A percentile compares a stretch with the other conserved stretches of the same genome.
phyloP scores from a whole-genome alignment of 2,888 invertebrate species.

The Chloroclysta siterata region DNA sequence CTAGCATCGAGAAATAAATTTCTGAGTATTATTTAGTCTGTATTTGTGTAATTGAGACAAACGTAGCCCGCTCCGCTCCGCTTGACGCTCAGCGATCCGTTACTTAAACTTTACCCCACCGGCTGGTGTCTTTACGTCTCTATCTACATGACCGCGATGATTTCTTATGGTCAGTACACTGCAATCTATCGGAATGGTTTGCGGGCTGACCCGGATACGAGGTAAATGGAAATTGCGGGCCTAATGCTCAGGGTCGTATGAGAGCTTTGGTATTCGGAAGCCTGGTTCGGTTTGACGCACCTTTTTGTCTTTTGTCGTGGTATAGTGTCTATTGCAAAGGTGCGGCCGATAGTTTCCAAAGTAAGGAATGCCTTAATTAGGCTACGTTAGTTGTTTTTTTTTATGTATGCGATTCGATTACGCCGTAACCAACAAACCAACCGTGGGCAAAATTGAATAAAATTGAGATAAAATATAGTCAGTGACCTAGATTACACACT shows the following conservation, averaged over 20 bases:
- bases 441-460: too few relatives aligned
- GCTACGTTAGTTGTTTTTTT: too few relatives aligned
- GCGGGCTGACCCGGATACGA: slow-evolving; percentile 35
- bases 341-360: too few relatives aligned
- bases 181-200: slow-evolving; percentile 35
- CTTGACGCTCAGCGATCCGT: neutral
- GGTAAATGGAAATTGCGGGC: slow-evolving; percentile 42
- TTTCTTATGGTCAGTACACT: slow-evolving; percentile 52
- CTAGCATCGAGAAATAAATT: too few relatives aligned
- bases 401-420: too few relatives aligned
- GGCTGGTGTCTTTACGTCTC: slow-evolving; percentile 57
- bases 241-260: slow-evolving; percentile 18
- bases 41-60: neutral
- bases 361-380: too few relatives aligned
- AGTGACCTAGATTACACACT: too few relatives aligned
- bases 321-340: neutral
- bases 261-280: neutral
- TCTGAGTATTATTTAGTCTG: too few relatives aligned
- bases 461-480: too few relatives aligned
- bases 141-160: slow-evolving; percentile 57
- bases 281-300: neutral
- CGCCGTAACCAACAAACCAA: too few relatives aligned
- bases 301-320: neutral
- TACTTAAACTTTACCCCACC: neutral
- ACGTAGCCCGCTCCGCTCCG: slow-evolving; percentile 1